Evolutionary conservation across 1,140 invertebrate genomes (phyloP), one percentile per base, ranked within the genome.

Genomic region (Lutraria rhynchaena): DNA sequence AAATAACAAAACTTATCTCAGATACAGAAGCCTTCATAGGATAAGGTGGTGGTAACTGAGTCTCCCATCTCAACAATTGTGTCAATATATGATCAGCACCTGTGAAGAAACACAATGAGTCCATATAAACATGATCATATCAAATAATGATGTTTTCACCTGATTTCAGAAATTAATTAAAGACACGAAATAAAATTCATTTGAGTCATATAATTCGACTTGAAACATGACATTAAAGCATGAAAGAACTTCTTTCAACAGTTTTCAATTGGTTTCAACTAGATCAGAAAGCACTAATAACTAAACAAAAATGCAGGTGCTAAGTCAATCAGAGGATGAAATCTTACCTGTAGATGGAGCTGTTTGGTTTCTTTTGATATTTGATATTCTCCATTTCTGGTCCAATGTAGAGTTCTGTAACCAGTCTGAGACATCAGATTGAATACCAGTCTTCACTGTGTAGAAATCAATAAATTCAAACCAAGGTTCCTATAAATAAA

Each of bases 391-490:
- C 27, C 61, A 35, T 7, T 57, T 46, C 53, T 67, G 11, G 29
- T 13, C 17, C 15, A 9, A 3, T 27, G 15, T 31, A 44, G 31
- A 63, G 17, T 1, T 37, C 7, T 53, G 46, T 31, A 51, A 22
- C 75, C 74, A 70, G 33, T 78, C 65, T 73, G 57, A 60, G 31
- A 27, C 31, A 35, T 55, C 22, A 46, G 27, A 53, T 29, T 81
- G 76, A 31, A 89, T 53, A n/a, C 86, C 84, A 73, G 87, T 84
- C 55, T 85, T 83, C 15, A 96, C 89, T 24, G 91, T 85, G 57
- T 93, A 93, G 22, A 94, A 93, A 90, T 95, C 94, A 0, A 96
- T 86, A 86, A 94, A 95, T 87, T 96, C 95, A 9, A 95, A 91
- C 95, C 95, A 96, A 31, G 95, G 94, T 63, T 89, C 87, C 90